Percentiles rank a stretch among this genome's conserved stretches.
Evolutionary conservation across 2,888 invertebrate species (phyloP).

Genomic region (Noctua janthina): DNA sequence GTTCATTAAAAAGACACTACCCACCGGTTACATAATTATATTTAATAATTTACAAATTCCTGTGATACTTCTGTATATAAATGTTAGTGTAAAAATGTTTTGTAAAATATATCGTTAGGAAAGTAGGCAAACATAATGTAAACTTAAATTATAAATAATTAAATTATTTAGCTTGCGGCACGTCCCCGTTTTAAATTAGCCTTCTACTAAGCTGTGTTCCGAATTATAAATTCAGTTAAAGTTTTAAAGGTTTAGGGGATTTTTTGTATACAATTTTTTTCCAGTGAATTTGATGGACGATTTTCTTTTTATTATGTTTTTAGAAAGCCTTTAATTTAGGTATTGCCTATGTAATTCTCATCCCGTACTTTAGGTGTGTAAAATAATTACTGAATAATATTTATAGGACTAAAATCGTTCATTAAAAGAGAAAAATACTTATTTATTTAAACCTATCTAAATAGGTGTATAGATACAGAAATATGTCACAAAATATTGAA

Average conservation of each 20-base stretch:
- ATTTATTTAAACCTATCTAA: constrained; percentile 19
- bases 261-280: background rate
- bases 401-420: background rate
- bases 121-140: constrained; percentile 34
- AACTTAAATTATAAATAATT: constrained; percentile 22
- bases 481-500: constrained; percentile 21
- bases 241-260: background rate
- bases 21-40: constrained; percentile 31
- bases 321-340: background rate
- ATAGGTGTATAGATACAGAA: constrained; percentile 4
- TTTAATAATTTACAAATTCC: constrained; percentile 76
- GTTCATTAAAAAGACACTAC: background rate
- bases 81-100: constrained; percentile 47
- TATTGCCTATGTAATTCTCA: background rate
- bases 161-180: background rate
- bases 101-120: constrained; percentile 67
- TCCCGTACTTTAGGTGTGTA: background rate
- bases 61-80: constrained; percentile 77
- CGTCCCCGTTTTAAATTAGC: constrained; percentile 6
- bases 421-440: constrained; percentile 7
- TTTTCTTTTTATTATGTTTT: background rate
- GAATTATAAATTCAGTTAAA: constrained; percentile 3
- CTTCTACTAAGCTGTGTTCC: constrained; percentile 8
- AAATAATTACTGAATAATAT: background rate
- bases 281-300: background rate